Conservation (phyloP, 2,888 invertebrate genomes). For the Tetropium fuscum region DNA sequence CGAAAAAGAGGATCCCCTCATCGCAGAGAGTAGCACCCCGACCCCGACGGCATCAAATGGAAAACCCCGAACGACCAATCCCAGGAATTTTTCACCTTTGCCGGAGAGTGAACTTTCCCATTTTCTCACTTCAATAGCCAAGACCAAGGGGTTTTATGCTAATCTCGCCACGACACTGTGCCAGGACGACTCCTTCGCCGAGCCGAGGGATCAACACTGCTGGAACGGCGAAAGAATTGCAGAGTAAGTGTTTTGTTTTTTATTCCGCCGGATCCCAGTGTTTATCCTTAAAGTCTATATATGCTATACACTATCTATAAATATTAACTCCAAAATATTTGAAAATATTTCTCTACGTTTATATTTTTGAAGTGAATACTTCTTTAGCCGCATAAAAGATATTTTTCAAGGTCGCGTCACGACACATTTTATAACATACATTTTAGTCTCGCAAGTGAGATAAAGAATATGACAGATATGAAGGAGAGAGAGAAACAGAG, state of each 20-base stretch:
- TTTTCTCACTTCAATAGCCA: constrained; percentile 74
- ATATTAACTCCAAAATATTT: too few relatives aligned
- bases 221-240: constrained; percentile 86
- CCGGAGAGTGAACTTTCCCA: constrained; percentile 74
- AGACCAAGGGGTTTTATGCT: constrained; percentile 86
- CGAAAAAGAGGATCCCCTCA: constrained; percentile 52
- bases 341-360: too few relatives aligned
- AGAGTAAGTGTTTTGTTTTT: constrained; percentile 72
- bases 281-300: background rate
- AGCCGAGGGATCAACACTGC: constrained; percentile 76
- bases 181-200: constrained; percentile 77
- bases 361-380: too few relatives aligned
- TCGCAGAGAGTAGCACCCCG: constrained; percentile 50
- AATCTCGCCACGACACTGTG: constrained; percentile 85
- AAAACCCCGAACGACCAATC: constrained; percentile 60
- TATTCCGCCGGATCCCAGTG: background rate
- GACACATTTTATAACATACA: too few relatives aligned
- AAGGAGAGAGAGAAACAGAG: too few relatives aligned
- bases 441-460: too few relatives aligned
- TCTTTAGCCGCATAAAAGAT: too few relatives aligned
- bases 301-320: too few relatives aligned
- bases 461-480: too few relatives aligned
- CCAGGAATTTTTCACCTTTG: constrained; percentile 70
- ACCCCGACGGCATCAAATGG: constrained; percentile 55
- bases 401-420: too few relatives aligned